Conservation (phyloP, 2,113 vertebrate species). For the Psittacus erithacus region DNA sequence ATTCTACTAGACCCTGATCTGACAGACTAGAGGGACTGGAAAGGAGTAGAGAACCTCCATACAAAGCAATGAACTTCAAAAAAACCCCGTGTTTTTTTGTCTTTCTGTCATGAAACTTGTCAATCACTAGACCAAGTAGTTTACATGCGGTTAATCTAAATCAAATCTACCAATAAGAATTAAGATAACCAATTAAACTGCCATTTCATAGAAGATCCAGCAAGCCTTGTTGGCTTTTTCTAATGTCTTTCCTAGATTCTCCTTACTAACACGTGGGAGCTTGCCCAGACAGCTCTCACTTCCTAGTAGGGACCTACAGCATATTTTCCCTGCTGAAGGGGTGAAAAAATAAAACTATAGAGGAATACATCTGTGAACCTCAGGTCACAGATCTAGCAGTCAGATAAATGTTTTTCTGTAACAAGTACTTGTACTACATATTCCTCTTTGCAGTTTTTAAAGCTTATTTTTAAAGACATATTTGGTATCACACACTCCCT, state of each 20-base stretch:
- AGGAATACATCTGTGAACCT: not conserved
- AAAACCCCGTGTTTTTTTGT: accelerated
- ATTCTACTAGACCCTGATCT: not conserved
- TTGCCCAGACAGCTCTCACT: not conserved
- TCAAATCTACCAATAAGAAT: not conserved
- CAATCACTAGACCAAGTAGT: not conserved
- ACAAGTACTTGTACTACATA: not conserved
- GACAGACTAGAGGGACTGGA: not conserved
- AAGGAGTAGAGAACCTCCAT: not conserved
- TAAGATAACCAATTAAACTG: not conserved
- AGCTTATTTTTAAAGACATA: not conserved
- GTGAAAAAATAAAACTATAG: not conserved
- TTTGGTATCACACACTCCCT: not conserved
- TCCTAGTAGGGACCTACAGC: not conserved
- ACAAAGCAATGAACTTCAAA: not conserved
- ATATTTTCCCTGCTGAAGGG: not conserved
- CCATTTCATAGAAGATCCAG: not conserved
- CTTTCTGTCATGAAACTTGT: not conserved
- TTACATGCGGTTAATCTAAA: not conserved
- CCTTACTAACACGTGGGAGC: not conserved
- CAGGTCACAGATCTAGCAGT: not conserved
- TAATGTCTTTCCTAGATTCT: not conserved
- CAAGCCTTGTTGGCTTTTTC: not conserved
- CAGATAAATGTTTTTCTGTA: not conserved
- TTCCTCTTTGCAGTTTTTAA: not conserved